Evolutionary conservation across 2,113 vertebrate genomes (phyloP).

Genomic region (Nanger granti): DNA sequence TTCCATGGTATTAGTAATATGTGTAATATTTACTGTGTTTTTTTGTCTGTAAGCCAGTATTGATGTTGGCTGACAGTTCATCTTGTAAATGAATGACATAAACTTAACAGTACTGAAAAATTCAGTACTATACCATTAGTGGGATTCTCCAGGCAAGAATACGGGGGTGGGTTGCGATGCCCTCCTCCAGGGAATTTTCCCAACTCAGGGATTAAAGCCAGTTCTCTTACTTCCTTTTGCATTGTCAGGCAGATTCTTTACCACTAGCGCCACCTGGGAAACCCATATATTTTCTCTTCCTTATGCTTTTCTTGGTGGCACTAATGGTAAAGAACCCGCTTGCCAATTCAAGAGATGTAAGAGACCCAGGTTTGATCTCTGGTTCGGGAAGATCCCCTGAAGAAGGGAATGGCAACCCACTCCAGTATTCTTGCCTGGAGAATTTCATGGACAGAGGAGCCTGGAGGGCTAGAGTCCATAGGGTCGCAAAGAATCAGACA

Average conservation of each 20-base stretch:
- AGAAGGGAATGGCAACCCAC: neutral
- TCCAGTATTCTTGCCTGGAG: neutral
- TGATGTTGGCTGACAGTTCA: neutral
- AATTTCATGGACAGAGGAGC: neutral
- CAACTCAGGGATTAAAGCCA: neutral
- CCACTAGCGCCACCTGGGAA: neutral
- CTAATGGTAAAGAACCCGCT: neutral
- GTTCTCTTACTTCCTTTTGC: neutral
- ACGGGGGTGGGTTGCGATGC: accelerated
- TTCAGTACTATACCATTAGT: neutral
- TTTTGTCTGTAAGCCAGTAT: neutral
- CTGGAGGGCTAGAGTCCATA: neutral
- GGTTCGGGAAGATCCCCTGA: neutral
- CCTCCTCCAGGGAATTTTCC: neutral
- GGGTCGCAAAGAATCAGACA: neutral
- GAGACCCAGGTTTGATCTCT: neutral
- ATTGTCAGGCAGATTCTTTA: neutral
- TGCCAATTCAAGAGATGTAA: neutral
- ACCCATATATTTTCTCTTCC: neutral
- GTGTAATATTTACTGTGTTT: neutral
- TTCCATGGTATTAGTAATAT: neutral
- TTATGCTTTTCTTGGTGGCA: neutral
- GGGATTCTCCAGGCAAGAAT: neutral
- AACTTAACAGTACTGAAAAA: neutral
- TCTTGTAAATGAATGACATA: neutral